Evolutionary conservation across 2,113 vertebrate genomes (phyloP), one percentile per base, ranked within the genome.

Genomic region (Chionodraco myersi): DNA sequence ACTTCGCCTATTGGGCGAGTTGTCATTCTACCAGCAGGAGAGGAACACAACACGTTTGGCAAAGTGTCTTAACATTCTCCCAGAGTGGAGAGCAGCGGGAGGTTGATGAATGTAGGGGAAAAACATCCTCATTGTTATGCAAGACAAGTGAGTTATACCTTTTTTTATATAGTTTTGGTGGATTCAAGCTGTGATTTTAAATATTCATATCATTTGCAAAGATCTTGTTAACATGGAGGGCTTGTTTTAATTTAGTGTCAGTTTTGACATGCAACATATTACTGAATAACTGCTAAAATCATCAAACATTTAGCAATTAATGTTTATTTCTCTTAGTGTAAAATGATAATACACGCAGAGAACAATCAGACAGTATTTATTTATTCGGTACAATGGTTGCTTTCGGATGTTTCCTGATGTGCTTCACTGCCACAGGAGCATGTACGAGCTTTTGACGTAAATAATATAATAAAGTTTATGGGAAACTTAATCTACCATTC

Each of bases 131-230:
- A 44, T 85, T 88, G 69, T 84, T 83, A 90, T 89, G 81, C 80
- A 77, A 86, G 79, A 82, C 26, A 56, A 70, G 36, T 67, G 82
- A 84, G 86, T 92, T 81, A 89, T 85, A 64, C 77, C 15, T 61
- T 57, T 18, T 44, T 44, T 8, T 62, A 72, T 67, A 18, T 64
- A 81, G 75, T 67, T 83, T 71, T 51, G 74, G 69, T 73, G 62
- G 84, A 67, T 68, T 89, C 91, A 85, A 82, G 87, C 87, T 91
- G 88, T 65, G 86, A 90, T 88, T 86, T 92, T 18, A 85, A 86
- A 89, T 87, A 88, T 92, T 92, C 77, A 85, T 79, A 63, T 72
- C 4, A 74, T 89, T 89, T 82, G 41, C 44, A 56, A 44, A 36
- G 44, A 87, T 68, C 68, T 26, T 23, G 54, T 86, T 83, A 81